Base-by-base conservation (phyloP, 2,113 vertebrate genomes). In the Acanthochromis polyacanthus region DNA sequence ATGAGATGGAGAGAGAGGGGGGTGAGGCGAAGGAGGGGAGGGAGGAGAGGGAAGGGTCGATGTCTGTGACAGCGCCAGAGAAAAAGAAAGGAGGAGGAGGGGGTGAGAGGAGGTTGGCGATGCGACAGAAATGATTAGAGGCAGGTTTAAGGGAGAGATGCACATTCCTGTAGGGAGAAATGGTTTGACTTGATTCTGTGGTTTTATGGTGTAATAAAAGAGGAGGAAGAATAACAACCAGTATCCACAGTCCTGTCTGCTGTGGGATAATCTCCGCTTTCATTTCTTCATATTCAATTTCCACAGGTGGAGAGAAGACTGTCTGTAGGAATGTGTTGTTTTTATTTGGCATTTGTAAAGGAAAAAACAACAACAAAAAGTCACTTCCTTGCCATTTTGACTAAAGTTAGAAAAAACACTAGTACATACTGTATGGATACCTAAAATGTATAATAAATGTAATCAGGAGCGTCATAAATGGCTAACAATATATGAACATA, bases 101-200 rank as follows among this genome's bases (percentile, higher is more conserved):
- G 71, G 73, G 57, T 50, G 60, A 66, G 74, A 70, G 56, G 76
- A 73, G 83, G 57, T 60, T 76, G 85, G 71, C 57, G 66, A 84
- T 88, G 89, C 62, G 57, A 84, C 79, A 86, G 65, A 80, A 83
- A 77, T 80, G 43, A 85, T 85, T 81, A 76, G 69, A 74, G 73
- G 67, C 81, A 63, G 83, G 60, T 75, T 77, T 78, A 38, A 65
- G 43, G 50, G 71, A 83, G 63, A 67, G 67, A 53, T 10, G 58
- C 61, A 64, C 51, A 85, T 82, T 83, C 65, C 73, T 84, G 52
- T 36, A 22, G 53, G 53, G 45, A 40, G 23, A 59, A 59, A 51
- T 73, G 43, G 53, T 53, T 68, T 66, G 17, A 20, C 7, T 10
- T 43, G 36, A 67, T 65, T 16, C 28, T 63, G 30, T 38, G 61